Base-by-base conservation (phyloP, 2,797 vertebrate species). In the Spheniscus humboldti region DNA sequence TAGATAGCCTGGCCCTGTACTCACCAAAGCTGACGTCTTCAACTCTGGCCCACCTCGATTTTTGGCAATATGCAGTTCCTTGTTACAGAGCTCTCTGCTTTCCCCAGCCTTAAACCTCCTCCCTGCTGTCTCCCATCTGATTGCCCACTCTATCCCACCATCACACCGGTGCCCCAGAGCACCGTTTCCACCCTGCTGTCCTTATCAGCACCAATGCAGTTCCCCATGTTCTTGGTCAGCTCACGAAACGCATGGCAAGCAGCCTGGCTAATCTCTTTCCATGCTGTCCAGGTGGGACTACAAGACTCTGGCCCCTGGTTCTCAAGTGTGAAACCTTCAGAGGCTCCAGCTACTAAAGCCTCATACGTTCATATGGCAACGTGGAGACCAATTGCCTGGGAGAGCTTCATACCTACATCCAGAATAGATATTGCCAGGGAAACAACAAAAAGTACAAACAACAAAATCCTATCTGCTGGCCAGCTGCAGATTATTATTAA, bases 351-450 rank as follows among this genome's bases (percentile, higher is more conserved):
- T 63, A 23, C 35, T 28, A 28, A 90, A 50, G 33, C 22, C 37
- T 37, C 37, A 7, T 10, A 39, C 1, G 0, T 43, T 31, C 47
- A 39, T 27, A 39, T 16, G 18, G 17, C 52, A 62, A 73, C 41
- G 10, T 0, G 1, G 19, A 69, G 19, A 24, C 23, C 0, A 2
- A 31, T 23, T 39, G 4, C 50, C 22, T 9, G 6, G 16, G 27
- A 81, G 50, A 75, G 17, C 27, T 73, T n/a, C 18, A 39, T 13
- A 39, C 45, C 47, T 13, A 4, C 8, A 14, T 25, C 45, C 24
- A 43, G 53, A 33, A 27, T 3, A 53, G 27, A 39, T 30, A 53
- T 28, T 35, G 5, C 33, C 15, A 52, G 22, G 50, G 37, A 71
- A 82, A 53, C n/a, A 23, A 47, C 52, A 72, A 66, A 33, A 18